Evolutionary conservation across 2,888 invertebrate species (phyloP).

Genomic region (Agrotis segetum): DNA sequence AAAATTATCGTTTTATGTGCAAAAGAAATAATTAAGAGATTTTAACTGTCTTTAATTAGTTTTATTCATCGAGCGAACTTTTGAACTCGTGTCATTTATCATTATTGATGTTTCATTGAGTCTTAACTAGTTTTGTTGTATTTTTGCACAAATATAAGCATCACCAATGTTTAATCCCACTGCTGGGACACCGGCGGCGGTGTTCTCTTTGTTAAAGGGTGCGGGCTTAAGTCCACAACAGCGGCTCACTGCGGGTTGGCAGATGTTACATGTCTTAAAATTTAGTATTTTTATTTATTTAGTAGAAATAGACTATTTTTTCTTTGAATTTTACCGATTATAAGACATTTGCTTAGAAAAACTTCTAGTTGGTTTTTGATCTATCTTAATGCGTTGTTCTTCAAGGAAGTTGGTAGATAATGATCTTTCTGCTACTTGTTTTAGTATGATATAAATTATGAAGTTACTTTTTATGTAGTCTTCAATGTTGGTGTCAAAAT

Average conservation of each 20-base stretch:
- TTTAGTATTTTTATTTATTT: too few species aligned
- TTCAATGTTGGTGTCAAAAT: not conserved
- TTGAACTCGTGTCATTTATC: slow-evolving; percentile 48
- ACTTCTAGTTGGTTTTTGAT: not conserved
- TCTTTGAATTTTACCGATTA: not conserved
- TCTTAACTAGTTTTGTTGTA: slow-evolving; percentile 28
- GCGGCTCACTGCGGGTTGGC: too few species aligned
- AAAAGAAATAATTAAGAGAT: slow-evolving; percentile 52
- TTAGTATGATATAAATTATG: too few species aligned
- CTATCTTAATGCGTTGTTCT: slow-evolving; percentile 11
- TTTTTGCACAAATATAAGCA: too few species aligned
- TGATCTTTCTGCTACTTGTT: not conserved
- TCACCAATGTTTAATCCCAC: too few species aligned
- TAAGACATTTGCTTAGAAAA: not conserved
- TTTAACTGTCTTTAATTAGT: slow-evolving; percentile 61
- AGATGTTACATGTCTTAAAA: too few species aligned
- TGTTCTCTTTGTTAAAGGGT: too few species aligned
- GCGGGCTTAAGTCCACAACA: too few species aligned
- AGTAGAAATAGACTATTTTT: not conserved
- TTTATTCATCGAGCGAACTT: slow-evolving; percentile 51
- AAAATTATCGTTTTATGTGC: slow-evolving; percentile 40
- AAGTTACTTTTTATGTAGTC: too few species aligned
- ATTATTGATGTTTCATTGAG: slow-evolving; percentile 51
- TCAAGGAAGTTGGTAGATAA: not conserved
- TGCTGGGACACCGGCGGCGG: too few species aligned